Conservation (phyloP, 2,888 invertebrate species). For the Hydrotaea cyrtoneurina region DNA sequence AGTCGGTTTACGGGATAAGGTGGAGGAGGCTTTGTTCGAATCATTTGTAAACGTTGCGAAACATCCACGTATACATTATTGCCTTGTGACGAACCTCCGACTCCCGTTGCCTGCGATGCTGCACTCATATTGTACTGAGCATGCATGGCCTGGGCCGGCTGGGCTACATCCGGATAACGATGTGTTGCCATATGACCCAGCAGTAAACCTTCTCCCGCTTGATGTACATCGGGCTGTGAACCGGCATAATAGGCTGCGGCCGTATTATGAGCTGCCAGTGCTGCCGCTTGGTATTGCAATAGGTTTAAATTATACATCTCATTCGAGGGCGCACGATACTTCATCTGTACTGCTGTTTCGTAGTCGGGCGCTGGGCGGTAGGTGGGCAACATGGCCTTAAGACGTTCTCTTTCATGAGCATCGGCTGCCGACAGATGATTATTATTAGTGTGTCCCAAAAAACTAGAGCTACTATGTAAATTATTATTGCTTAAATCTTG, state of each 20-base stretch:
- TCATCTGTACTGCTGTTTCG: slow-evolving; percentile 94
- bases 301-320: slow-evolving; percentile 78
- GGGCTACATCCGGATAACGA: slow-evolving; percentile 86
- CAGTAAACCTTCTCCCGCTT: slow-evolving; percentile 77
- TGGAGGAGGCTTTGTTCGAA: slow-evolving; percentile 88
- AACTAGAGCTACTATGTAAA: slow-evolving; percentile 75
- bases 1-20: slow-evolving; percentile 89
- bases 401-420: slow-evolving; percentile 81
- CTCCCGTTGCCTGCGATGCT: slow-evolving; percentile 60
- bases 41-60: slow-evolving; percentile 79
- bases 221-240: slow-evolving; percentile 89
- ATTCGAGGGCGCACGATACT: slow-evolving; percentile 85
- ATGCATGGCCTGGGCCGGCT: slow-evolving; percentile 80
- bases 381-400: slow-evolving; percentile 89
- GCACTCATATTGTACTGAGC: slow-evolving; percentile 74
- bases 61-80: slow-evolving; percentile 76
- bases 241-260: slow-evolving; percentile 75
- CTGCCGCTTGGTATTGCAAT: slow-evolving; percentile 70
- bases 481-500: slow-evolving; percentile 80
- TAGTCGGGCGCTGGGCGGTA: slow-evolving; percentile 97
- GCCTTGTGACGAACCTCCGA: slow-evolving; percentile 62
- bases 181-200: slow-evolving; percentile 78
- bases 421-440: slow-evolving; percentile 69
- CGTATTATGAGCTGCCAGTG: slow-evolving; percentile 70
- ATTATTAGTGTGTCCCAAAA: slow-evolving; percentile 71